Base-by-base conservation (phyloP, 2,888 invertebrate species). In the Chrysopilus asiliformis region DNA sequence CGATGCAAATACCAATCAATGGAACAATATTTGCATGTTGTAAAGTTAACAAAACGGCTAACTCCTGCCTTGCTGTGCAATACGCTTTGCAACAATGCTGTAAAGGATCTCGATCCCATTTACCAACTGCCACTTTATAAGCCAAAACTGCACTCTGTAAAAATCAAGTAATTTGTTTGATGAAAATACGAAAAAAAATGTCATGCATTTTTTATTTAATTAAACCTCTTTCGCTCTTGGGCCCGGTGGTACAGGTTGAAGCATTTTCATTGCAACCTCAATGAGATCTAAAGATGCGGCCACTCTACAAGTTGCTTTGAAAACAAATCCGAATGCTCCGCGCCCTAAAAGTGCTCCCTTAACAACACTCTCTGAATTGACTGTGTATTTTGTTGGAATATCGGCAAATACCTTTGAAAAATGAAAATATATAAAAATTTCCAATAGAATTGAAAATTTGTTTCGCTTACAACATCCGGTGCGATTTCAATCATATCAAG, bases 241-340 rank as follows among this genome's bases (percentile, higher is more conserved):
- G 7, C 63, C 89, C 3, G 93, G 91, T 40, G 86, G 82, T 8
- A 91, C 87, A 0, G 95, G 94, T 59, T 94, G 93, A 39, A 95
- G 64, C 75, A 94, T 90, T 66, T 97, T 97, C 67, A 95, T 78
- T 1, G 97, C 95, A 2, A 94, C 85, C 40, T 81, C 74, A 14
- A 72, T 68, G 39, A 70, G 68, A 3, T 65, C 60, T 34, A 71
- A 68, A 2, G 69, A 65, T 7, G 69, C 68, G 29, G 72, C 65
- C 30, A 71, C 57, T 44, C 75, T 75, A 58, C 79, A 82, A 4
- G 68, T 69, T 2, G 83, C 90, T 50, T 80, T 75, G 57, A 91
- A 90, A 7, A 98, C 98, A 49, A 95, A 93, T 3, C 97, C 97
- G 67, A 97, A 98, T 0, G 95, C 94, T 2, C 98, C 98, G n/a